Percentiles rank a stretch among this genome's conserved stretches.
These are phyloP conservation scores for Heliconius hewitsoni DNA, from an alignment of 1,140 invertebrate species.

Conservation along the genomic window DNA sequence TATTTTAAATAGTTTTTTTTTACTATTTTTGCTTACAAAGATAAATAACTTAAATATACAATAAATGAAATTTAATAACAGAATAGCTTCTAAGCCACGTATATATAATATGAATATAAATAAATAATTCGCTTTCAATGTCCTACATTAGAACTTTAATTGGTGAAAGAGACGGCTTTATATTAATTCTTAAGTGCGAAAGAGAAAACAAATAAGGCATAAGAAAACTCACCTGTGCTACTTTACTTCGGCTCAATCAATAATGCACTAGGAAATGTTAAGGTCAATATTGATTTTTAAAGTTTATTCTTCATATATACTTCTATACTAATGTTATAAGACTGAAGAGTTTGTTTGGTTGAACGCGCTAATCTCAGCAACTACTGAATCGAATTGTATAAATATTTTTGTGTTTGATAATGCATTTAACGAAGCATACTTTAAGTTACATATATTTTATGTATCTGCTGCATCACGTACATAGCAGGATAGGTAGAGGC, in stretches of 20 bases:
- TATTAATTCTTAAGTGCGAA: slow-evolving; percentile 18
- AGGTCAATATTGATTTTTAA: slow-evolving; percentile 59
- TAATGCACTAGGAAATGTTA: slow-evolving; percentile 64
- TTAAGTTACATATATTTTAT: too few species aligned
- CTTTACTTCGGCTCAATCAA: slow-evolving; percentile 58
- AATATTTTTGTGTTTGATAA: too few species aligned
- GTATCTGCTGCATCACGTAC: too few species aligned
- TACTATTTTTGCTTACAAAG: too few species aligned
- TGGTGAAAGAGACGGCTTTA: slow-evolving; percentile 15
- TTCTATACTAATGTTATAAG: neutral
- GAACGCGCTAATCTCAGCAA: too few species aligned
- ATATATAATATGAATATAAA: slow-evolving; percentile 18
- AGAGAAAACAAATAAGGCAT: slow-evolving; percentile 20
- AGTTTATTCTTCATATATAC: neutral
- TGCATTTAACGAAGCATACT: too few species aligned
- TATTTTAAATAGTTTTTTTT: too few species aligned
- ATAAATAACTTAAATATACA: neutral
- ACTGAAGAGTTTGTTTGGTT: too few species aligned
- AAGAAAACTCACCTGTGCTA: slow-evolving; percentile 54
- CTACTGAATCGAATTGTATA: too few species aligned
- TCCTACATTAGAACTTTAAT: slow-evolving; percentile 33
- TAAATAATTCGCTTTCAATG: slow-evolving; percentile 16
- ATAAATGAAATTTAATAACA: neutral
- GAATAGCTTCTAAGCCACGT: neutral
- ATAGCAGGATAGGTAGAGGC: too few species aligned